These are phyloP conservation scores for Frankliniella intonsa DNA, from an alignment of 2,888 invertebrate genomes.

Conservation along the genomic window DNA sequence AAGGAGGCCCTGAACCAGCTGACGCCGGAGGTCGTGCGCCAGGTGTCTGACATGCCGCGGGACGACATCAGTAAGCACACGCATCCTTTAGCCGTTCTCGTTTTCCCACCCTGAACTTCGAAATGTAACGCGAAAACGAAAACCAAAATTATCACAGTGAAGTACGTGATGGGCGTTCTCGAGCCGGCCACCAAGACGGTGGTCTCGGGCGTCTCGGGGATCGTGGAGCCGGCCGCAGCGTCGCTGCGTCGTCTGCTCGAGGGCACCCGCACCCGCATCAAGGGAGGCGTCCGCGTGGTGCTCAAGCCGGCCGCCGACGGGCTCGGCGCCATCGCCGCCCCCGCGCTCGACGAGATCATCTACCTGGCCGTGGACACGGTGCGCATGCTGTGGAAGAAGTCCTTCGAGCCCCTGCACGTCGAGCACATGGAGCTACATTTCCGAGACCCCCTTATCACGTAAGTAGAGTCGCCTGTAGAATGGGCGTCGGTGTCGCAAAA, in stretches of 20 bases:
- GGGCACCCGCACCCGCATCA: slow-evolving; percentile 9
- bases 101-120: too few species aligned
- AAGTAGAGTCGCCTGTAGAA: not conserved
- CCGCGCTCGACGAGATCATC: slow-evolving; percentile 15
- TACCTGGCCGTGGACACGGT: slow-evolving; percentile 18
- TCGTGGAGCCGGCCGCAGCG: slow-evolving; percentile 5
- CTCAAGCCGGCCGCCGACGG: not conserved
- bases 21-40: slow-evolving; percentile 5
- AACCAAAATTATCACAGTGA: too few species aligned
- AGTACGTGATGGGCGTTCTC: slow-evolving; percentile 17
- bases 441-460: not conserved
- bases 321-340: slow-evolving; percentile 13
- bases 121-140: too few species aligned
- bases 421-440: slow-evolving; percentile 22
- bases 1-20: slow-evolving; percentile 1
- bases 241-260: not conserved
- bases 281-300: slow-evolving; percentile 5
- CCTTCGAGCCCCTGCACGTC: slow-evolving; percentile 1
- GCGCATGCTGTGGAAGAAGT: not conserved
- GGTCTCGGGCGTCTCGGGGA: slow-evolving; percentile 13
- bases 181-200: slow-evolving; percentile 23
- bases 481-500: not conserved
- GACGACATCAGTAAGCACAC: not conserved
- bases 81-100: too few species aligned
- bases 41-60: slow-evolving; percentile 4